Evolutionary conservation across 2,797 vertebrate species (phyloP).

Genomic region (Rhincodon typus): DNA sequence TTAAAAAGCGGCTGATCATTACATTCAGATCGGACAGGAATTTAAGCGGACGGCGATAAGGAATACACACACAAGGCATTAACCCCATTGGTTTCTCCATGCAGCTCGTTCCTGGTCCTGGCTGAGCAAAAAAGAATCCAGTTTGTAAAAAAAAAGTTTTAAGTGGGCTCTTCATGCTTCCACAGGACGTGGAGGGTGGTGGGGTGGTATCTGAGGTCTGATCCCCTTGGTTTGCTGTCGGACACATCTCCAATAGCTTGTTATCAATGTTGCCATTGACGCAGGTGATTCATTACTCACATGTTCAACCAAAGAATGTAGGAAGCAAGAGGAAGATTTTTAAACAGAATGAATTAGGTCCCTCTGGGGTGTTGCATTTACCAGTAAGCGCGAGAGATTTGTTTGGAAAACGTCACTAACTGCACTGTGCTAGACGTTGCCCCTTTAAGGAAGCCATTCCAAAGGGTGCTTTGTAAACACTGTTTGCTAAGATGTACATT

Average conservation of each 20-base stretch:
- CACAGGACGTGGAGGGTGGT: neutral
- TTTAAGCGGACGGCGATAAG: neutral
- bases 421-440: neutral
- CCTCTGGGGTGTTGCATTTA: neutral
- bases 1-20: neutral
- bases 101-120: neutral
- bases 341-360: neutral
- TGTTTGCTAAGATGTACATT: slow-evolving; percentile 1
- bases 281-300: neutral
- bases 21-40: neutral
- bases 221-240: neutral
- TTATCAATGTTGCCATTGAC: neutral
- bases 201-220: neutral
- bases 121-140: neutral
- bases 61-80: neutral
- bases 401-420: neutral
- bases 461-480: neutral
- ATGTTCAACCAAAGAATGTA: neutral
- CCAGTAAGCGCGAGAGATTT: neutral
- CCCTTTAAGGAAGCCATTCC: neutral
- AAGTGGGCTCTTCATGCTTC: neutral
- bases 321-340: neutral
- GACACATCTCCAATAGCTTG: neutral
- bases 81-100: neutral
- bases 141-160: neutral